Conservation (phyloP, 1,140 invertebrate genomes). For the Drosophila persimilis region DNA sequence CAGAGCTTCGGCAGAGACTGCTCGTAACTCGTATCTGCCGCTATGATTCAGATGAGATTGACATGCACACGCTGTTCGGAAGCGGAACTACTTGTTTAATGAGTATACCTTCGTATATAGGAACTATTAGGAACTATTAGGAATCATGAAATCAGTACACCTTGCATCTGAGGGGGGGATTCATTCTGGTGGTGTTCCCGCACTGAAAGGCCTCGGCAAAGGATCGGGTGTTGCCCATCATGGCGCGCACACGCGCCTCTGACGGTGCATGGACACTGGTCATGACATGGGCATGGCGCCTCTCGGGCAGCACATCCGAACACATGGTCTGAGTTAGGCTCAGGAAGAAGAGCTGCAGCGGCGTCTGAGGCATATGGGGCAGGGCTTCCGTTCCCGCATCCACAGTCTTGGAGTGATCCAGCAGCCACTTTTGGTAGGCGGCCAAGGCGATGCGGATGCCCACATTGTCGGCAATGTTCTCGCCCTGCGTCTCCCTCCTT, state of each 20-base stretch:
- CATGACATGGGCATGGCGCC: conserved; percentile 77
- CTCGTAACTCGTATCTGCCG: neutral
- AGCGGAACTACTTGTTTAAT: conserved; percentile 26
- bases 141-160: conserved; percentile 86
- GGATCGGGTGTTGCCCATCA: conserved; percentile 93
- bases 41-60: neutral
- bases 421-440: conserved; percentile 88
- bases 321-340: conserved; percentile 91
- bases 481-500: conserved; percentile 89
- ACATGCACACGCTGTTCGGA: conserved; percentile 17
- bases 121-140: conserved; percentile 5
- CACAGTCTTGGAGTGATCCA: conserved; percentile 84
- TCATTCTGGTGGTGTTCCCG: conserved; percentile 90
- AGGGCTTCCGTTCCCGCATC: conserved; percentile 84
- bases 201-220: conserved; percentile 94
- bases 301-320: conserved; percentile 29
- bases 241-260: conserved; percentile 92
- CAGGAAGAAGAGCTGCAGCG: conserved; percentile 95
- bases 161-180: conserved; percentile 93
- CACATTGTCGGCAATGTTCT: conserved; percentile 97
- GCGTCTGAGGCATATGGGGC: conserved; percentile 90
- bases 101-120: neutral
- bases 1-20: conserved; percentile 93
- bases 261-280: conserved; percentile 92
- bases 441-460: conserved; percentile 94